phyloP scores from a whole-genome alignment of 2,888 invertebrate species.

The Salpingus planirostris region DNA sequence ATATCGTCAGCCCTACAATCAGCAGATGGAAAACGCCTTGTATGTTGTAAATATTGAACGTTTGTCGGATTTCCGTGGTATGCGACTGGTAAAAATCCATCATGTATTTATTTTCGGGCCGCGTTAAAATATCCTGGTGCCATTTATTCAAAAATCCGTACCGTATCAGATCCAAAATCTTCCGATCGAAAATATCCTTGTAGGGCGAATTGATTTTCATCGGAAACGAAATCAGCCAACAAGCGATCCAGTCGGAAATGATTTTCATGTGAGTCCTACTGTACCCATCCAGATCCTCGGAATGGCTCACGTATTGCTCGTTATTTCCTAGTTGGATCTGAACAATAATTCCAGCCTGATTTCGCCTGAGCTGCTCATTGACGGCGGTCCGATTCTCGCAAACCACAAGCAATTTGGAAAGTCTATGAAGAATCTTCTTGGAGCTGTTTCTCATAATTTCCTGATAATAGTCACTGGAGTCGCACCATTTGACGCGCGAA shows the following conservation, averaged over 20 bases:
- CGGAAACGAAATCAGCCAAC: slow-evolving; percentile 15
- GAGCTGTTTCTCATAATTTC: slow-evolving; percentile 9
- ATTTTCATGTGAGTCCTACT: slow-evolving; percentile 4
- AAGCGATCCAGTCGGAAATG: slow-evolving; percentile 2
- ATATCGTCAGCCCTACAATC: no score
- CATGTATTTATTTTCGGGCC: no score
- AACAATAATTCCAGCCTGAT: not conserved
- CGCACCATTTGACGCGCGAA: not conserved
- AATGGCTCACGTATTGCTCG: slow-evolving; percentile 2
- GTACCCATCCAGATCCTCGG: slow-evolving; percentile 4
- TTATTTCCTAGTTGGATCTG: slow-evolving; percentile 1
- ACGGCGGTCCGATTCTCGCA: not conserved
- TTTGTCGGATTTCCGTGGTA: no score
- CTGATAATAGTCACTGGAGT: not conserved
- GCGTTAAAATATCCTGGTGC: no score
- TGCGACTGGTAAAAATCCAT: no score
- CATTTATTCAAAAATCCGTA: slow-evolving; percentile 18
- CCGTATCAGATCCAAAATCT: slow-evolving; percentile 13
- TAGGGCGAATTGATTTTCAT: slow-evolving; percentile 19
- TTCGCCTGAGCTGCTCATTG: slow-evolving; percentile 1
- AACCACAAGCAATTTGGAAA: slow-evolving; percentile 1
- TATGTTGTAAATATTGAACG: no score
- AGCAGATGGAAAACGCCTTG: no score
- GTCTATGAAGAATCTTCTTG: not conserved
- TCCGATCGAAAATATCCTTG: slow-evolving; percentile 16